Evolutionary conservation across 2,113 vertebrate species (phyloP), one percentile per base, ranked within the genome.

Genomic region (Ptilorrhoa leucosticta): DNA sequence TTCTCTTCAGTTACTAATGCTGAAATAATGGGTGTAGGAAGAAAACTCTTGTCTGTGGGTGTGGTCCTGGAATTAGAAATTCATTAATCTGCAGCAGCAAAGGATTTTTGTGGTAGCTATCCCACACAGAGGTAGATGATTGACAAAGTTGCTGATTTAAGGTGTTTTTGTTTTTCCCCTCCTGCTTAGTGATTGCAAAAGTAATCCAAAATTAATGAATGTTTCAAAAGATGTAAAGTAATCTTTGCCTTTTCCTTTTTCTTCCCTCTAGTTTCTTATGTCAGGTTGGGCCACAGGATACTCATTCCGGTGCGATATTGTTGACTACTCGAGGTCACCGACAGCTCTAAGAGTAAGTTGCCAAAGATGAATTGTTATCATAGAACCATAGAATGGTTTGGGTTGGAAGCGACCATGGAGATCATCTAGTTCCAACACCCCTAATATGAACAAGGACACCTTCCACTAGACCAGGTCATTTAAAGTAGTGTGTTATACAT

Each of bases 251-350:
- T 87, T 86, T 40, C 27, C 31, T 23, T 82, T 84, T 70, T 63
- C 23, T 71, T 76, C 72, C 37, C 95, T 61, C 83, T 30, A 99
- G 99, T 99, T 99, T 98, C 98, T 99, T 85, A 99, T 99, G 99
- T 99, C 99, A 3, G 99, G 99, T 83, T 99, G 99, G 99, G 99
- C 99, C 63, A 99, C 99, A 3, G 99, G 99, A 22, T 99, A 99
- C 96, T 98, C 99, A 3, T 99, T 99, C 93, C 97, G 48, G 21
- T 99, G 99, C n/a, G 99, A 99, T 88, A 84, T 99, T 1, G 98
- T 99, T 65, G 99, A 99, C 97, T 99, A 99, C 97, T 99, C 99
- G 0, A 96, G 87, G 15, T 99, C 99, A 4, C 99, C 99, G 3
- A 98, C 98, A 96, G 99, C 96, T 33, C 17, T 99, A 64, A 98